Evolutionary conservation across 2,797 vertebrate species (phyloP).

Genomic region (Allenopithecus nigroviridis): DNA sequence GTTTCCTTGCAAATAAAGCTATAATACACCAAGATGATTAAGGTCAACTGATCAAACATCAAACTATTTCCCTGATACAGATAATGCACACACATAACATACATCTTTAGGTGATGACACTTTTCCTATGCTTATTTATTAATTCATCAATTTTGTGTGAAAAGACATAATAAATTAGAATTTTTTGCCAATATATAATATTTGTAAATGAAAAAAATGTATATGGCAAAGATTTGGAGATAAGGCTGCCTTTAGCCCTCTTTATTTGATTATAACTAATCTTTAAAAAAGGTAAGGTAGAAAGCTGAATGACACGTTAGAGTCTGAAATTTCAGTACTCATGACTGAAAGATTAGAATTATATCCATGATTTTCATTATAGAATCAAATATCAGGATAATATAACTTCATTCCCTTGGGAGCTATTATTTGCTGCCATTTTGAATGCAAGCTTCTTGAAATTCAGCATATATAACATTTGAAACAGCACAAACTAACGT

Average conservation of each 20-base stretch:
- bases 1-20: not conserved
- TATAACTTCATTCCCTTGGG: not conserved
- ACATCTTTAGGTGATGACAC: not conserved
- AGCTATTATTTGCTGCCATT: not conserved
- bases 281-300: constrained; percentile 35
- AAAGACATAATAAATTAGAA: constrained; percentile 1
- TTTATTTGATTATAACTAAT: constrained; percentile 1
- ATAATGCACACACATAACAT: not conserved
- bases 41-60: not conserved
- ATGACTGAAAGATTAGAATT: not conserved
- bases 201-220: constrained; percentile 35
- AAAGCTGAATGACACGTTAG: not conserved
- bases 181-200: constrained; percentile 53
- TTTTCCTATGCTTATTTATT: constrained; percentile 17
- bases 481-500: not conserved
- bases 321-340: not conserved
- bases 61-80: not conserved
- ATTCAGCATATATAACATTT: not conserved
- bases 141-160: constrained; percentile 47
- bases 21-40: not conserved
- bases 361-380: not conserved
- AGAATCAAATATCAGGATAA: not conserved
- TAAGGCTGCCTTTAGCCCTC: not conserved
- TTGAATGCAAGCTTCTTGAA: constrained; percentile 20
- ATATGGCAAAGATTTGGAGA: not conserved